These are phyloP conservation scores for Fulmarus glacialis DNA, from an alignment of 2,113 vertebrate genomes.

Conservation along the genomic window DNA sequence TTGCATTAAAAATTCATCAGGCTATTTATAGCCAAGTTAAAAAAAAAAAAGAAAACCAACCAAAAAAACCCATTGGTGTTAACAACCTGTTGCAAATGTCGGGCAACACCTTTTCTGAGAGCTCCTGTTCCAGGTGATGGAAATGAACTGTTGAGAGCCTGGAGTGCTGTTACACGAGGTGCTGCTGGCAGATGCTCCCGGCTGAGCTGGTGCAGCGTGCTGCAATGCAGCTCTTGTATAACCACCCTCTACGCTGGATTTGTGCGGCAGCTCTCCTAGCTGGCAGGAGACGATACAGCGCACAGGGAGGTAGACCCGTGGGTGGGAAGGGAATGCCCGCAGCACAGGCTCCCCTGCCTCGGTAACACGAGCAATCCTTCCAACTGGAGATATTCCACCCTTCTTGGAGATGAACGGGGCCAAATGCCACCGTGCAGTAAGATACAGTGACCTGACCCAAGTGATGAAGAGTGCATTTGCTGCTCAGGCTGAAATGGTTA, in stretches of 20 bases:
- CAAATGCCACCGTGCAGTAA: not conserved
- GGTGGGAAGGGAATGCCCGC: not conserved
- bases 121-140: not conserved
- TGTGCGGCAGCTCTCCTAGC: not conserved
- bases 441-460: not conserved
- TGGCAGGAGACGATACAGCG: not conserved
- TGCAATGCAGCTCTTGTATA: not conserved
- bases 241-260: not conserved
- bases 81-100: not conserved
- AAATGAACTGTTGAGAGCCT: not conserved
- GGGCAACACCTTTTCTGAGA: not conserved
- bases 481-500: not conserved
- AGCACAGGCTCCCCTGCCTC: not conserved
- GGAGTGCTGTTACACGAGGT: not conserved
- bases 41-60: not conserved
- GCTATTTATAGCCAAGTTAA: not conserved
- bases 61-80: not conserved
- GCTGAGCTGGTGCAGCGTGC: not conserved
- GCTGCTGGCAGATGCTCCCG: not conserved
- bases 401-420: not conserved
- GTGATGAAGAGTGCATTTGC: not conserved
- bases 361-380: no score
- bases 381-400: not conserved
- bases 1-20: constrained; percentile 10
- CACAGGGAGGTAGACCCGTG: not conserved